Base-by-base conservation (phyloP, 2,797 vertebrate species). In the Yasuhikotakia modesta region DNA sequence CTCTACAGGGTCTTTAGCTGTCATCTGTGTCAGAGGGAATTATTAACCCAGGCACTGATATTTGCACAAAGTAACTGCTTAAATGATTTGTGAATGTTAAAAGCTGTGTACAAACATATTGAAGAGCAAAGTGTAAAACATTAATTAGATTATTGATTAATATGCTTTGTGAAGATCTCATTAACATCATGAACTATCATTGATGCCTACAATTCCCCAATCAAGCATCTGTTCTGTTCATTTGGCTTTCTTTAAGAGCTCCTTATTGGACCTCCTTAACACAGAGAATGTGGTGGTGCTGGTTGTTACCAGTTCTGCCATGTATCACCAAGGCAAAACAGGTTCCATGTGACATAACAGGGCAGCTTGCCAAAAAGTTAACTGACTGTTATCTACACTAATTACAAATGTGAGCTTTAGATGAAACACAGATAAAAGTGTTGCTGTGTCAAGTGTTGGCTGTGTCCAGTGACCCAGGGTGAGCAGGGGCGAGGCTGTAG, bases 391-490 rank as follows among this genome's bases (percentile, higher is more conserved):
- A 93, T 92, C 89, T 90, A 88, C 89, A 88, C 92, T 96, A 95
- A 95, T 95, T 94, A 91, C 84, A 82, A 91, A 88, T 88, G 87
- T 90, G 92, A 91, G 92, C 93, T 95, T 95, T 94, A n/a, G 93
- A 93, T 94, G 92, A 90, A 87, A 90, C 91, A 89, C 90, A 94
- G 92, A 95, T 95, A 90, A 95, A 95, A 96, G 94, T 87, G 78
- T 82, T 94, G 91, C 90, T 55, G 48, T 78, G 76, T 78, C 68
- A 78, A 57, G 60, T 89, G 87, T 90, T 92, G 91, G 87, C 70
- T 92, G n/a, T n/a, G 5, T 39, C 35, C 35, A 6, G 35, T 39
- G 35, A 39, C 35, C 35, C 35, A 8, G 35, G 35, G 35, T 1
- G 5, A 39, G 35, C 35, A 39, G 4, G 8, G 39, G 39, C 6